Evolutionary conservation across 1,140 invertebrate genomes (phyloP).

Genomic region (Dysdera silvatica): DNA sequence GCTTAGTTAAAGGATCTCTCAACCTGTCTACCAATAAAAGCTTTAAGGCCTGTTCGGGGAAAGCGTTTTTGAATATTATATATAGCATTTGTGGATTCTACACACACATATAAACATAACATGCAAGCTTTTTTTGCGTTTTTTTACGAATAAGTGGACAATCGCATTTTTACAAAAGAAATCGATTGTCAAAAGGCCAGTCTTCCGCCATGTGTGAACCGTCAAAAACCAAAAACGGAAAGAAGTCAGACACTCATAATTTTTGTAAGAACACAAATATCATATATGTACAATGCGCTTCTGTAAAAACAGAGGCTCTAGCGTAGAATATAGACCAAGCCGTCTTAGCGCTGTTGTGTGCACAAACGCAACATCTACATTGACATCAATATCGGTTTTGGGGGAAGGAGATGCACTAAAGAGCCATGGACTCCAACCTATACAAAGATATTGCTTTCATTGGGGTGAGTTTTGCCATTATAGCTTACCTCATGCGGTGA

Average conservation of each 20-base stretch:
- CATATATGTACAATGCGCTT: constrained; percentile 27
- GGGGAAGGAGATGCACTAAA: constrained; percentile 30
- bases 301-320: constrained; percentile 30
- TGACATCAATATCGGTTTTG: constrained; percentile 27
- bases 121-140: too few relatives aligned
- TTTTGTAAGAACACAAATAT: constrained; percentile 31
- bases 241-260: constrained; percentile 23
- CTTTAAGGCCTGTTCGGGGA: too few relatives aligned
- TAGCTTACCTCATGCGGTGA: too few relatives aligned
- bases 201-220: too few relatives aligned
- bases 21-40: too few relatives aligned
- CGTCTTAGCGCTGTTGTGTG: constrained; percentile 29
- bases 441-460: constrained; percentile 31
- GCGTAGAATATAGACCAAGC: constrained; percentile 30
- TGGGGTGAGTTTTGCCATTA: constrained; percentile 20
- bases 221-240: constrained; percentile 16
- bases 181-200: constrained; percentile 30
- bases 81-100: too few relatives aligned
- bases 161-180: constrained; percentile 31
- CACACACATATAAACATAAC: too few relatives aligned
- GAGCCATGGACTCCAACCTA: constrained; percentile 22
- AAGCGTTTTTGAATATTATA: too few relatives aligned
- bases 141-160: too few relatives aligned
- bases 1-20: too few relatives aligned
- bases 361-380: constrained; percentile 28